These are phyloP conservation scores for Tupiocoris notatus DNA, from an alignment of 2,888 invertebrate genomes.

Conservation along the genomic window DNA sequence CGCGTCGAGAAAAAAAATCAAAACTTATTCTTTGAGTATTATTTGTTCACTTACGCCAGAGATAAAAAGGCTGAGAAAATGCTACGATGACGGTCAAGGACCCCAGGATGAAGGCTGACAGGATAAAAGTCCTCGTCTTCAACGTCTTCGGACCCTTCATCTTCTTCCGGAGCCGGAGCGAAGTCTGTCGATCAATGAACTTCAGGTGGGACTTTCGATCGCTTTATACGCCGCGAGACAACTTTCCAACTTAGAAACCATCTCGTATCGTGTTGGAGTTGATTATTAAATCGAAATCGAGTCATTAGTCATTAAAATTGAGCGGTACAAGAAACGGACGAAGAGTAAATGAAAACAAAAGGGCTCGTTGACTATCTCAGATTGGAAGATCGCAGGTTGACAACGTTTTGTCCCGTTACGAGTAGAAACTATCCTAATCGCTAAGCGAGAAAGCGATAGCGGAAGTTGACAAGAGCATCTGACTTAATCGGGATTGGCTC, in stretches of 20 bases:
- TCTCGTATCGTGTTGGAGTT: not conserved
- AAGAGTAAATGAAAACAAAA: not conserved
- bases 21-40: too few relatives aligned
- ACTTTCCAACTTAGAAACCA: not conserved
- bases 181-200: not conserved
- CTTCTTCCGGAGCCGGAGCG: not conserved
- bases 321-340: not conserved
- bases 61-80: not conserved
- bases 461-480: too few relatives aligned
- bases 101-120: not conserved
- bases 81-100: not conserved
- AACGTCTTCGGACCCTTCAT: not conserved
- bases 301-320: not conserved
- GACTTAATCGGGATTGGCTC: too few relatives aligned
- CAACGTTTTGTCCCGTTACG: not conserved
- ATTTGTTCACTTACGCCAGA: slow-evolving; percentile 33
- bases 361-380: not conserved
- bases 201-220: not conserved
- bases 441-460: too few relatives aligned
- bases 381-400: not conserved
- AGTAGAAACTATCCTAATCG: too few relatives aligned
- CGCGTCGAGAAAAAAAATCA: too few relatives aligned
- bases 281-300: not conserved
- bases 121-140: not conserved
- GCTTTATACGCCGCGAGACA: not conserved